Evolutionary conservation across 64 coral and sea anemone genomes (phyloP).

Genomic region (Trachythela sp.): DNA sequence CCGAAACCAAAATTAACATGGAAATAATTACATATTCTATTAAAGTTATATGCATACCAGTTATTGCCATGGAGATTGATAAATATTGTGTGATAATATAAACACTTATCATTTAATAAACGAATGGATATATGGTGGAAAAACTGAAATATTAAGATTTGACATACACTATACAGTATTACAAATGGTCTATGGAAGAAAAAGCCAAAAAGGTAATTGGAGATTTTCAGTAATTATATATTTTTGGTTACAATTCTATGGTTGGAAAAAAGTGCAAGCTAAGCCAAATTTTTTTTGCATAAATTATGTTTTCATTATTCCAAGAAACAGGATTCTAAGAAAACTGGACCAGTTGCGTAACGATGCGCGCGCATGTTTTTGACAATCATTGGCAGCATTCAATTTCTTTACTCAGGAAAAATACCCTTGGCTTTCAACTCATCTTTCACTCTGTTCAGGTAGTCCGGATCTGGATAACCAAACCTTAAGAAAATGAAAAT

Average conservation of each 20-base stretch:
- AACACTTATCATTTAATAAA: too few relatives aligned
- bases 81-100: not conserved
- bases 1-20: too few relatives aligned
- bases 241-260: too few relatives aligned
- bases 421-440: not conserved
- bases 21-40: not conserved
- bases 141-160: not conserved
- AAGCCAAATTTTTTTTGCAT: too few relatives aligned
- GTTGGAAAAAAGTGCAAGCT: too few relatives aligned
- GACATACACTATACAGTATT: not conserved
- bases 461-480: slow-evolving; percentile 20
- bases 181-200: too few relatives aligned
- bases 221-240: too few relatives aligned
- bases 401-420: not conserved
- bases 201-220: too few relatives aligned
- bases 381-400: not conserved
- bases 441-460: not conserved
- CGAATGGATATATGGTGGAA: not conserved
- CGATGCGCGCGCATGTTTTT: not conserved
- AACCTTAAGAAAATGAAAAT: not conserved
- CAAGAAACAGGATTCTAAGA: not conserved
- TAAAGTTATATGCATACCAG: not conserved
- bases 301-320: not conserved
- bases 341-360: not conserved
- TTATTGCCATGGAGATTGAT: not conserved